phyloP scores from a whole-genome alignment of 2,113 vertebrate species.

The Toxostoma redivivum region DNA sequence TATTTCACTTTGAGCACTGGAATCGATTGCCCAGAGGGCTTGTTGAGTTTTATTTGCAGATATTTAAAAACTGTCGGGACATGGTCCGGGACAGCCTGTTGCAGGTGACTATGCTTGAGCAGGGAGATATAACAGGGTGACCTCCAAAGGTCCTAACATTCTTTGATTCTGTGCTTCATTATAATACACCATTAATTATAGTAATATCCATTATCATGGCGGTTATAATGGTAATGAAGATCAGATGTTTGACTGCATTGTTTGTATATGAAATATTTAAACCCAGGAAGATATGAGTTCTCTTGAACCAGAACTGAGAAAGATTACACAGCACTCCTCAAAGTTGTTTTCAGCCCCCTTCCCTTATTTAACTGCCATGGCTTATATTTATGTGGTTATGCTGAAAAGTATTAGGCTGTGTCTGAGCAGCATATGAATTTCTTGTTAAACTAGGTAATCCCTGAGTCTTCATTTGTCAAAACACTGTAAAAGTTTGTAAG shows the following conservation, averaged over 20 bases:
- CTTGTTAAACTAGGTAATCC: not conserved
- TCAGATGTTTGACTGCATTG: not conserved
- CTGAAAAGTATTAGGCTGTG: not conserved
- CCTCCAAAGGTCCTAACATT: not conserved
- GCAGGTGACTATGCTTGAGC: not conserved
- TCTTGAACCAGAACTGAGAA: not conserved
- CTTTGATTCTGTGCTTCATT: not conserved
- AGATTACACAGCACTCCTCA: not conserved
- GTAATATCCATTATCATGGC: not conserved
- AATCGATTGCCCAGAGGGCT: not conserved
- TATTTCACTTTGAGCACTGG: not conserved
- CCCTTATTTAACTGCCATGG: not conserved
- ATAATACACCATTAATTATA: not conserved
- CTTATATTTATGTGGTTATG: not conserved
- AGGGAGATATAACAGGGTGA: not conserved
- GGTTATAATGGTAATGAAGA: not conserved
- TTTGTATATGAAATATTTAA: not conserved
- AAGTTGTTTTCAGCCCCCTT: not conserved
- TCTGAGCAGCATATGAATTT: not conserved
- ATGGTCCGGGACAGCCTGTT: accelerated
- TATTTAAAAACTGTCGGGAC: not conserved
- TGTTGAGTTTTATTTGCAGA: not conserved
- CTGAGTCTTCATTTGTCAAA: not conserved
- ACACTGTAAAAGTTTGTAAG: not conserved
- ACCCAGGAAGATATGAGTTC: not conserved